Evolutionary conservation across 2,797 vertebrate genomes (phyloP), one percentile per base, ranked within the genome.

Genomic region (Phylloscopus collybita): DNA sequence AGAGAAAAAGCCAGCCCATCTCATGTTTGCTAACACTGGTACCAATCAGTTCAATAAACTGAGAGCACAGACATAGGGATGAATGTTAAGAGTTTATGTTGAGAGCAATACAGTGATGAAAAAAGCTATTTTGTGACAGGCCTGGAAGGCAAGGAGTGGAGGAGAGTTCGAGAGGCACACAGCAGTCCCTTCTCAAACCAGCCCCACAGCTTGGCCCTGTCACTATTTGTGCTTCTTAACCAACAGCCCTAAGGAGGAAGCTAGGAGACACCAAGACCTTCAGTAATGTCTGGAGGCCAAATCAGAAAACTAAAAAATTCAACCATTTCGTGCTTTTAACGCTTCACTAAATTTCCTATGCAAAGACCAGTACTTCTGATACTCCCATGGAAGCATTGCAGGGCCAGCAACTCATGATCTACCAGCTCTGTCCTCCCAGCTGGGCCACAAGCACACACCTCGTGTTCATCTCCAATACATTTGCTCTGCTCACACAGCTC

Each of bases 391-490:
- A 44, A 16, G 32, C 14, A 50, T 0, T 57, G 30, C 57, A 88
- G 34, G 49, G 9, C 64, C 27, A 34, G 42, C 15, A 83, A 7
- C 6, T 36, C 5, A 2, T 0, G 5, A 69, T 75, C 38, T 26
- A 44, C 14, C 54, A 57, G 53, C 38, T 70, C 75, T 44, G 32
- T 22, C 56, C 60, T 66, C 50, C 51, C 62, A 65, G 40, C 21
- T 44, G 30, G 15, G 12, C 14, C 56, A 62, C 62, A 61, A 36
- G 9, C 42, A 34, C 4, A 88, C 9, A 10, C 22, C 49, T 8
- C 1, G 0, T 2, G 13, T 20, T 71, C 45, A 62, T 16, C 50
- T 42, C 51, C 51, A 50, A 3, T 2, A 1, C 1, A 38, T 7
- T 15, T 51, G 5, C 22, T 61, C 45, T 44, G 32, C 8, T 64